Evolutionary conservation across 2,113 vertebrate genomes (phyloP), one percentile per base, ranked within the genome.

Genomic region (Sturnira hondurensis): DNA sequence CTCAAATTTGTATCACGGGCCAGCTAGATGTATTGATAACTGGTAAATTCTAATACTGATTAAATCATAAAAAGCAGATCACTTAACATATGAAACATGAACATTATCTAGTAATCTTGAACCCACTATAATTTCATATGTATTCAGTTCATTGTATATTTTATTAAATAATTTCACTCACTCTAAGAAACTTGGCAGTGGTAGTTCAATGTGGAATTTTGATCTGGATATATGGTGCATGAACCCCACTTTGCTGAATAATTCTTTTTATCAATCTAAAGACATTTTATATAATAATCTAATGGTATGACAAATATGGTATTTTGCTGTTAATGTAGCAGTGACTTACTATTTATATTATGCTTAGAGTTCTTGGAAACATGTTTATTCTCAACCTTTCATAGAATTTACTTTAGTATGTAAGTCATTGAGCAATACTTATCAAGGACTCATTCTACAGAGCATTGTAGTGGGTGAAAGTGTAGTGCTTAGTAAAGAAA

Each of bases 191-290:
- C 2, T 50, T 65, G 50, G 22, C 16, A 67, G 3, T 83, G 63
- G 74, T 36, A 81, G 4, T 19, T 4, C 9, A 71, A 56, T 74
- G 16, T 70, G 13, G 7, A 85, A 70, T 54, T 95, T 68, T 50
- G 31, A 87, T 65, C 4, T 84, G 28, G 78, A 78, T n/a, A 73
- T 67, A 14, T 63, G 33, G 15, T 47, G 3, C 47, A 71, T 26
- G 17, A 89, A 63, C 12, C 58, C 12, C 0, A 45, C 78, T 87
- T 85, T 83, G 26, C 58, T 71, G 15, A 93, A 22, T 91, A 85
- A 91, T 82, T 94, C 12, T 93, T 81, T 3, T 50, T 58, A 43
- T 58, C 17, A 74, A 52, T 91, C 58, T 74, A 28, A 36, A n/a
- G 28, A 38, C 16, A 80, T 1, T 52, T 85, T 89, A 58, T 47